Evolutionary conservation across 2,888 invertebrate genomes (phyloP).

Genomic region (Toxonevra muliebris): DNA sequence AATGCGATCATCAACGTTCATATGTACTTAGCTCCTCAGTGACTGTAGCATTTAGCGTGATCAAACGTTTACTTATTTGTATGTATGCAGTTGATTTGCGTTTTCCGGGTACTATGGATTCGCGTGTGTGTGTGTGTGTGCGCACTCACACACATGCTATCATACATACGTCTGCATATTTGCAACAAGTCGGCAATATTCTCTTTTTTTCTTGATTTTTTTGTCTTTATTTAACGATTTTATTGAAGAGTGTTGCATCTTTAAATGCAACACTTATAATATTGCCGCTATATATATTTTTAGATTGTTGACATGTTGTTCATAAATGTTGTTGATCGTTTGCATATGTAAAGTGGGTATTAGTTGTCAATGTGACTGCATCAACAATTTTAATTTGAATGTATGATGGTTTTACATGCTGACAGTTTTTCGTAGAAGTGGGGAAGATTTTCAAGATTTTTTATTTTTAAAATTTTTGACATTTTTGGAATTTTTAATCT

Average conservation of each 20-base stretch:
- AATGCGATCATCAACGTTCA: conserved; percentile 42
- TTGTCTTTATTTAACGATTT: not conserved
- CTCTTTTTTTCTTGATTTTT: conserved; percentile 1
- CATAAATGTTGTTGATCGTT: conserved; percentile 10
- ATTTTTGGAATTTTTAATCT: too few species aligned
- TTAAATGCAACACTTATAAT: not conserved
- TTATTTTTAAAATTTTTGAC: too few species aligned
- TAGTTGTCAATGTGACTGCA: conserved; percentile 16
- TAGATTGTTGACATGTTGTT: not conserved
- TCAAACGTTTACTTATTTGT: too few species aligned
- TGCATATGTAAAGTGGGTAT: conserved; percentile 17
- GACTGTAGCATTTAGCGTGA: not conserved
- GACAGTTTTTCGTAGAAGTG: too few species aligned
- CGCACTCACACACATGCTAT: not conserved
- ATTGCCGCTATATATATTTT: not conserved
- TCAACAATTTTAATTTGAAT: not conserved
- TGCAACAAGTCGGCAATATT: conserved; percentile 9
- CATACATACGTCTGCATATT: not conserved
- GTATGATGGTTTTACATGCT: too few species aligned
- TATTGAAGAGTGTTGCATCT: conserved; percentile 4
- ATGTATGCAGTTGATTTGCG: conserved; percentile 17
- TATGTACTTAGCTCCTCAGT: conserved; percentile 2
- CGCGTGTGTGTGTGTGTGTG: not conserved
- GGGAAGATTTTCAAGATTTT: too few species aligned
- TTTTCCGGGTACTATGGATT: conserved; percentile 45